Conservation (phyloP, 2,113 vertebrate genomes). For the Pelusios castaneus region DNA sequence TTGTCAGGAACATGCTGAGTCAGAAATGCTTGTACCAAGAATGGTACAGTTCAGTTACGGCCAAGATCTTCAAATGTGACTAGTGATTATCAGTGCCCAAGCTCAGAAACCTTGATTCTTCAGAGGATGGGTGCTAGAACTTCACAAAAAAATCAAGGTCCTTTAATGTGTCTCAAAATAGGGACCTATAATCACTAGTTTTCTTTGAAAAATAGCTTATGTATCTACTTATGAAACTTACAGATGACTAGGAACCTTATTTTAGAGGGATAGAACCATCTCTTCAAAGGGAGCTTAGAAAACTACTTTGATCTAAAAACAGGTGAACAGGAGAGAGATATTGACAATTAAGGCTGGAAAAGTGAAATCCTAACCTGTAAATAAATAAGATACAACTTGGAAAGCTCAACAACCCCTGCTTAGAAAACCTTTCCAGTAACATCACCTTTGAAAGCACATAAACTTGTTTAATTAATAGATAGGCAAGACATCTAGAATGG, state of each 20-base stretch:
- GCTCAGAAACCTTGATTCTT: background rate
- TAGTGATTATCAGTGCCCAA: background rate
- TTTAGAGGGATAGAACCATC: background rate
- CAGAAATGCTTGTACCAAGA: background rate
- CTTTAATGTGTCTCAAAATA: background rate
- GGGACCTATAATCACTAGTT: background rate
- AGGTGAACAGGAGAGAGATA: background rate
- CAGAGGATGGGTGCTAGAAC: background rate
- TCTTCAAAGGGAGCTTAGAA: background rate
- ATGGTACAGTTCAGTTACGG: background rate
- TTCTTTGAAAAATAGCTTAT: background rate
- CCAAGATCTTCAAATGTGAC: background rate
- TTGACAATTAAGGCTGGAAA: conserved; percentile 5
- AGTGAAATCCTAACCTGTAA: background rate
- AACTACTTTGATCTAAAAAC: background rate
- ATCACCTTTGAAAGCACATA: conserved; percentile 13
- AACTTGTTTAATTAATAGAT: background rate
- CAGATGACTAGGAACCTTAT: background rate
- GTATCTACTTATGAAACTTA: background rate
- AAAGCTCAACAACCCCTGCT: background rate
- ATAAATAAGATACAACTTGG: background rate
- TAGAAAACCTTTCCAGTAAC: background rate
- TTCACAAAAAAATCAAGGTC: background rate
- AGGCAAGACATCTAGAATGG: background rate
- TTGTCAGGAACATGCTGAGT: conserved; percentile 21